These are phyloP conservation scores for Lapara coniferarum DNA, from an alignment of 2,888 invertebrate species.

Conservation along the genomic window DNA sequence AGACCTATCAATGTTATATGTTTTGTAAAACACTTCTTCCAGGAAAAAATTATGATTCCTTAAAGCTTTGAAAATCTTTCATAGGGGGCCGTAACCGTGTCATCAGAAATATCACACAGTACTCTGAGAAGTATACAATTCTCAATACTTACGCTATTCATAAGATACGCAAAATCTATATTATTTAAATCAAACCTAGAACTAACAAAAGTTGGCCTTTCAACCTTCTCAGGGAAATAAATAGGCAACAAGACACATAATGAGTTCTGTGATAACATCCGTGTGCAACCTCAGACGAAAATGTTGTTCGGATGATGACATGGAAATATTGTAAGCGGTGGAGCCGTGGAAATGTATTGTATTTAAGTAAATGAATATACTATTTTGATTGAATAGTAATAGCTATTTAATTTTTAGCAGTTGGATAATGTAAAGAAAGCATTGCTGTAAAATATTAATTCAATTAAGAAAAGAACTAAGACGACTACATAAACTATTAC, in stretches of 20 bases:
- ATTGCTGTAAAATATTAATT: no score
- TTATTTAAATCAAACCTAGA: conserved; percentile 2
- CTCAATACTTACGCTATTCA: neutral
- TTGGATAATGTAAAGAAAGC: no score
- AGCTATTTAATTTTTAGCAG: no score
- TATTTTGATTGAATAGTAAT: neutral
- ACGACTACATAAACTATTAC: no score
- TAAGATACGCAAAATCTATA: neutral
- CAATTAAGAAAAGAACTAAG: no score
- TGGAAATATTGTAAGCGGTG: conserved; percentile 18
- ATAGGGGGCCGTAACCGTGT: no score
- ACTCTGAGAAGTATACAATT: no score
- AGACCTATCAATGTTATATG: no score
- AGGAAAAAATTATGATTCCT: no score
- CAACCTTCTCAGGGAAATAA: conserved; percentile 41
- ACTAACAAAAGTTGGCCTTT: conserved; percentile 30
- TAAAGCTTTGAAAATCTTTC: no score
- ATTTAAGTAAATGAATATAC: neutral
- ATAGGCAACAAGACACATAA: conserved; percentile 50
- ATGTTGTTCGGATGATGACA: conserved; percentile 31
- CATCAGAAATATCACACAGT: no score
- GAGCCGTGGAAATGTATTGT: conserved; percentile 1
- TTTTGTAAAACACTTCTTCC: no score
- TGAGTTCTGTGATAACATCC: conserved; percentile 47
- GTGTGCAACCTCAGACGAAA: conserved; percentile 44